phyloP scores from a whole-genome alignment of 2,113 vertebrate genomes.

The Aleadryas rufinucha region DNA sequence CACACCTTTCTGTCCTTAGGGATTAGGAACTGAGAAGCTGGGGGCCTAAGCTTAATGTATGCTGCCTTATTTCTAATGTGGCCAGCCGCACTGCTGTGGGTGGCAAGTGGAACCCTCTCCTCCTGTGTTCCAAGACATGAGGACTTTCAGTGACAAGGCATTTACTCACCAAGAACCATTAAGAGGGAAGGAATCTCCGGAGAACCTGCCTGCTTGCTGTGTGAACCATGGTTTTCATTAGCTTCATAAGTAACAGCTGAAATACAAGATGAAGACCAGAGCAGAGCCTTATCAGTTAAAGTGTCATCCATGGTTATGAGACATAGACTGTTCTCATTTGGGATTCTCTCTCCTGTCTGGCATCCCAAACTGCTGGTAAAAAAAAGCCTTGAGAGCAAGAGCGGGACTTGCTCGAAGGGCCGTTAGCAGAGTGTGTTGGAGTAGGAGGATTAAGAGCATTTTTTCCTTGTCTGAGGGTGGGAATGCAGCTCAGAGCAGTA shows the following conservation, averaged over 20 bases:
- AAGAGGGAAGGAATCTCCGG: neutral
- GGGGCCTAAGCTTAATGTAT: neutral
- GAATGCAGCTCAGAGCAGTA: neutral
- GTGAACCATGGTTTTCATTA: neutral
- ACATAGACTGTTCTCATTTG: neutral
- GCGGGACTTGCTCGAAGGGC: neutral
- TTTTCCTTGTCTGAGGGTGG: fast-evolving
- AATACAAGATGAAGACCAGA: neutral
- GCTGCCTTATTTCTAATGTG: neutral
- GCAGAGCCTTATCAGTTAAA: neutral
- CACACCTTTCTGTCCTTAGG: neutral
- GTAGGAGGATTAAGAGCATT: neutral
- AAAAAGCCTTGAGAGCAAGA: neutral
- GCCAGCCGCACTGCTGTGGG: fast-evolving
- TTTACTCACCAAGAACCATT: neutral
- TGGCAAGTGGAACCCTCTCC: fast-evolving
- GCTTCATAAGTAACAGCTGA: neutral
- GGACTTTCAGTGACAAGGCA: neutral
- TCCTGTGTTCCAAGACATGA: neutral
- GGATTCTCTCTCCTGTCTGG: neutral
- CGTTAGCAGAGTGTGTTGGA: neutral
- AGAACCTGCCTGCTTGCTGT: neutral
- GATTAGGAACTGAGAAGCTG: neutral
- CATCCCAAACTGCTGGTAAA: neutral
- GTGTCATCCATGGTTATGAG: neutral